These are phyloP conservation scores for Periplaneta americana DNA, from an alignment of 1,140 invertebrate genomes.

Conservation along the genomic window DNA sequence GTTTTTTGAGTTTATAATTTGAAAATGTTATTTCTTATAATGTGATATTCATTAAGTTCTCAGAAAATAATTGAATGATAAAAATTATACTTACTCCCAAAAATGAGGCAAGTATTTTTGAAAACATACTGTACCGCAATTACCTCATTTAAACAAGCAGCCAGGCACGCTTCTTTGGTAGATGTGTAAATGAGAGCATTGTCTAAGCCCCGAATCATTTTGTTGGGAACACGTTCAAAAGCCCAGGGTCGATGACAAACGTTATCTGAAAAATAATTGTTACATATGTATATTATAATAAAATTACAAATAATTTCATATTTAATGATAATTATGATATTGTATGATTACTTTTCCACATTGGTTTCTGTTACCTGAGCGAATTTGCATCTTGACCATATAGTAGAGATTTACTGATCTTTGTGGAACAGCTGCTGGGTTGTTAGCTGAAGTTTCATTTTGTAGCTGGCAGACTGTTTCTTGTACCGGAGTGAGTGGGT, in stretches of 20 bases:
- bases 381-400: conserved; percentile 88
- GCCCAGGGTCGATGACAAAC: conserved; percentile 87
- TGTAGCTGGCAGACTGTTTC: conserved; percentile 89
- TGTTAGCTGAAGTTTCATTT: conserved; percentile 85
- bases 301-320: neutral
- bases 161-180: conserved; percentile 88
- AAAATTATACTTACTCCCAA: neutral
- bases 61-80: no score
- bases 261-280: conserved; percentile 56
- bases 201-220: conserved; percentile 82
- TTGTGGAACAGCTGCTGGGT: conserved; percentile 74
- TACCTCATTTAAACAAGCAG: conserved; percentile 87
- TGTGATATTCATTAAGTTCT: no score
- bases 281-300: neutral
- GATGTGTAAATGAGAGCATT: conserved; percentile 89
- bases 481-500: conserved; percentile 84
- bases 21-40: no score
- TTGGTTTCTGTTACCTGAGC: conserved; percentile 55
- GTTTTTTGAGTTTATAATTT: no score
- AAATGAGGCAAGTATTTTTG: neutral
- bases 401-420: conserved; percentile 88
- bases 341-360: neutral
- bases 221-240: conserved; percentile 89
- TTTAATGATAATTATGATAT: neutral
- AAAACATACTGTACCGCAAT: no score